Evolutionary conservation across 2,797 vertebrate genomes (phyloP), one percentile per base, ranked within the genome.

Genomic region (Euphonia xanthogaster): DNA sequence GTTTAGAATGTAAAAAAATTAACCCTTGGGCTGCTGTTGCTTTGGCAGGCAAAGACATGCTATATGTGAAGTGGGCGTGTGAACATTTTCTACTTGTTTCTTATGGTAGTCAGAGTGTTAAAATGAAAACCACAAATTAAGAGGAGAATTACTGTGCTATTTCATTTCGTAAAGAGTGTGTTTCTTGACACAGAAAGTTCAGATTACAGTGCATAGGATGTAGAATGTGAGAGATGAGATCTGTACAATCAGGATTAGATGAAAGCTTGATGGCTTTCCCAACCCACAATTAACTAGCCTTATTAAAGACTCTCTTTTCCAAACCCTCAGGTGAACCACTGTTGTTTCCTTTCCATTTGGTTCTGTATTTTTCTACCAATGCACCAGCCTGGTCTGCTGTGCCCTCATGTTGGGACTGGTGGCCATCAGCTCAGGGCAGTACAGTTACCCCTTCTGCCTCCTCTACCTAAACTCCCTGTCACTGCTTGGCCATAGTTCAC

Each of bases 111-210:
- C 81, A 88, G 51, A 83, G 81, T 78, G 86, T 90, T 96, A 94
- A 97, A 93, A 74, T 39, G 35, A 91, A 94, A 95, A 80, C 57
- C 68, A 66, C 93, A 72, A 92, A 75, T 80, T 90, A 93, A 75
- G 50, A 94, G 35, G 53, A 93, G 89, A 87, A 93, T 92, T 92
- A 79, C 77, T 55, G 20, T 60, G n/a, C 25, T 91, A 77, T 74
- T 96, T 93, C 19, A 74, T 88, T 95, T 88, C 4, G 1, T 74
- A 65, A 94, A 91, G 65, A 92, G 58, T 74, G 72, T 37, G 14
- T 77, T 92, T 77, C 17, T 62, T 88, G 86, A 91, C 31, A 68
- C 35, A 86, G 57, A 81, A 92, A 93, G 61, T 87, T 87, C 77
- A 68, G 57, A 68, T 44, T 71, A n/a, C 24, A 82, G 55, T 7